Evolutionary conservation across 2,888 invertebrate species (phyloP).

Genomic region (Drosophila neoperkinsi): DNA sequence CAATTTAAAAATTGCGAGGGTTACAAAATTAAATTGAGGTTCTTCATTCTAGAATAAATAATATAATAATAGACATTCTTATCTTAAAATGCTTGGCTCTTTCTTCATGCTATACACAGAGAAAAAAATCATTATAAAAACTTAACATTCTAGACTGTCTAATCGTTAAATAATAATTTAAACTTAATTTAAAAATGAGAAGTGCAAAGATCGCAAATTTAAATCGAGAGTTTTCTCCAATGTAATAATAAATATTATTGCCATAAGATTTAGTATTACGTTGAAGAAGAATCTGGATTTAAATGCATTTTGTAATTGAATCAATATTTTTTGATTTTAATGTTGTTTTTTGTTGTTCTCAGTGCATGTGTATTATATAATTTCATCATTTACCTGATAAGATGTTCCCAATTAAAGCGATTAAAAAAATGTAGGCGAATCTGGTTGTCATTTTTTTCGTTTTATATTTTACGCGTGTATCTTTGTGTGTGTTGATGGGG

Average conservation of each 20-base stretch:
- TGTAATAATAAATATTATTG: too few species aligned
- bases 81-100: not conserved
- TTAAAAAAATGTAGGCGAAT: constrained; percentile 70
- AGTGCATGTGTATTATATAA: constrained; percentile 6
- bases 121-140: not conserved
- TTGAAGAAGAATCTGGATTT: not conserved
- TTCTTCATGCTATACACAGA: not conserved
- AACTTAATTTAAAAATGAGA: not conserved
- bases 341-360: not conserved
- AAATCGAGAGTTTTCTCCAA: too few species aligned
- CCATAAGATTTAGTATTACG: too few species aligned
- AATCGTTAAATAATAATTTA: not conserved
- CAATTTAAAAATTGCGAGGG: not conserved
- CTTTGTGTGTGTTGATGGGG: constrained; percentile 4
- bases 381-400: constrained; percentile 79
- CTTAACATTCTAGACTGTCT: not conserved
- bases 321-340: not conserved
- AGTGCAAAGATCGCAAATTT: too few species aligned
- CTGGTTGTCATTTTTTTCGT: constrained; percentile 55
- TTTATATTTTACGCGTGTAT: constrained; percentile 9
- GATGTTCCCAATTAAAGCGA: constrained; percentile 74
- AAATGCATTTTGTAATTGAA: not conserved
- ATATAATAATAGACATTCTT: not conserved
- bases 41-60: not conserved
- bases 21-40: not conserved